Conservation (phyloP, 2,113 vertebrate genomes). For the Psephotus haematonotus region DNA sequence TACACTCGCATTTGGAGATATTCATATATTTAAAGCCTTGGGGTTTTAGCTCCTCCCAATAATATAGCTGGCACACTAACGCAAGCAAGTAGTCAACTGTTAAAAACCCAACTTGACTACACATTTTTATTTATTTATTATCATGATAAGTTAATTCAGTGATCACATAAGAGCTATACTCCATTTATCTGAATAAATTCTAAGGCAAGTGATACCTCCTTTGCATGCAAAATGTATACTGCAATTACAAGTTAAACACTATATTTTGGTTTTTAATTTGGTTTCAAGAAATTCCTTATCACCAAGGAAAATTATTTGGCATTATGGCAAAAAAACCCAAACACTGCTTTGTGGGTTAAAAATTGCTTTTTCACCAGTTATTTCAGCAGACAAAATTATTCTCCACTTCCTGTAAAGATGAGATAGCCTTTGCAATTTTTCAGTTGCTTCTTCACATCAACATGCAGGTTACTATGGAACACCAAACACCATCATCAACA, state of each 20-base stretch:
- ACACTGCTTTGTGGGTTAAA: background rate
- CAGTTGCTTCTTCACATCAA: background rate
- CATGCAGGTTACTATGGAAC: background rate
- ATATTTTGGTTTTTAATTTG: background rate
- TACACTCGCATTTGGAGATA: background rate
- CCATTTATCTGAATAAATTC: background rate
- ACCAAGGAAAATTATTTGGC: background rate
- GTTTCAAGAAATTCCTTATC: background rate
- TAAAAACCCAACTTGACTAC: background rate
- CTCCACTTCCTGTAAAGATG: background rate
- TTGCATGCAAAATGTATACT: background rate
- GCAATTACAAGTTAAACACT: background rate
- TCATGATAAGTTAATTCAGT: background rate
- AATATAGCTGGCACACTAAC: background rate
- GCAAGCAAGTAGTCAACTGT: background rate
- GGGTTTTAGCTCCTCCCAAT: background rate
- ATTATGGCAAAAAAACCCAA: background rate
- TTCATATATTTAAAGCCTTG: background rate
- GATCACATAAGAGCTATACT: background rate
- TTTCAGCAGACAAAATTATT: background rate
- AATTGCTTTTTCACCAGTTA: background rate
- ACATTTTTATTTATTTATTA: background rate
- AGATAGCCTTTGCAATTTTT: background rate
- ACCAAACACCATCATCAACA: background rate
- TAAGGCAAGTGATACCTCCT: background rate